Evolutionary conservation across 2,113 vertebrate genomes (phyloP).

Genomic region (Spea multiplicata): DNA sequence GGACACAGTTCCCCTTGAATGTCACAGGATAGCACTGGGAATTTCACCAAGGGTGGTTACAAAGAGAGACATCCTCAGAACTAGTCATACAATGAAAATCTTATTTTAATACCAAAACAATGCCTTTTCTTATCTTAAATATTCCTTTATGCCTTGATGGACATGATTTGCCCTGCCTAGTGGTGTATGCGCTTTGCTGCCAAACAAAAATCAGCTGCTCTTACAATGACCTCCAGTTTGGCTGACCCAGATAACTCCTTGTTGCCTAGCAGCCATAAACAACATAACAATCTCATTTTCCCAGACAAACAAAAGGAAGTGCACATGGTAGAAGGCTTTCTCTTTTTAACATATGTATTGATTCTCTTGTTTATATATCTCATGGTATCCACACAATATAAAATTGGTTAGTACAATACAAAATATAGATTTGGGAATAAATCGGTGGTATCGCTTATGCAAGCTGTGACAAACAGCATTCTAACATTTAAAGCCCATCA

Average conservation of each 20-base stretch:
- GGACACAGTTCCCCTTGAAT: too few species aligned
- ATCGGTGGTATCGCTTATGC: too few species aligned
- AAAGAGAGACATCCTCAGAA: background rate
- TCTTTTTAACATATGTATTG: too few species aligned
- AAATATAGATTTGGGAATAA: too few species aligned
- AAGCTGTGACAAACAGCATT: too few species aligned
- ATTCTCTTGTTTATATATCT: too few species aligned
- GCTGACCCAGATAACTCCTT: background rate
- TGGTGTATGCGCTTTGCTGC: background rate
- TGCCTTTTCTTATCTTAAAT: background rate
- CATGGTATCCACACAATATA: too few species aligned
- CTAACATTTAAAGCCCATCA: too few species aligned
- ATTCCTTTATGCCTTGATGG: background rate
- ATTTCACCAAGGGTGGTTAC: background rate
- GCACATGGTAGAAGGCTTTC: background rate
- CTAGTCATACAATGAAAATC: background rate
- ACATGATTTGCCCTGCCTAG: background rate
- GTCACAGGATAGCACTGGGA: too few species aligned
- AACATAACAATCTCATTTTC: background rate
- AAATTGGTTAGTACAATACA: too few species aligned
- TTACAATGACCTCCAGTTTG: background rate
- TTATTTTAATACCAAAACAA: background rate
- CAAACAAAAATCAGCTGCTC: background rate
- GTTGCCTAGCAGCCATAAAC: background rate
- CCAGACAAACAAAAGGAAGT: background rate